Conservation (phyloP, 37 sponge, comb jelly and placozoan species). For the Ephydatia muelleri region DNA sequence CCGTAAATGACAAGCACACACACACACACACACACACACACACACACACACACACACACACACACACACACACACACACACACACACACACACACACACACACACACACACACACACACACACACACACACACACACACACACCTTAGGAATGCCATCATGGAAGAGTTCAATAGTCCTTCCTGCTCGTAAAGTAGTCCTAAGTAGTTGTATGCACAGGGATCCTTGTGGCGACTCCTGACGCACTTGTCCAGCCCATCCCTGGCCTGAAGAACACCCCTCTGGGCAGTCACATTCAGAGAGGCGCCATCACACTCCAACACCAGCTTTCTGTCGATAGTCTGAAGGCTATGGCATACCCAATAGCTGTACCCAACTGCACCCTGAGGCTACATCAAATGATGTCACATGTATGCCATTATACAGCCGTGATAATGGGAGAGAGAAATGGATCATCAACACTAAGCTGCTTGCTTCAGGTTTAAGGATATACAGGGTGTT, state of each 20-base stretch:
- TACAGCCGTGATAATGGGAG: too few relatives aligned
- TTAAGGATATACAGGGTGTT: too few relatives aligned
- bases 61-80: not conserved
- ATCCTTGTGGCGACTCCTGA: conserved; percentile 26
- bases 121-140: not conserved
- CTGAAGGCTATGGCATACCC: conserved; percentile 78
- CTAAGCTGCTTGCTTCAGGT: too few relatives aligned
- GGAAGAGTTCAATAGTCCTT: conserved; percentile 45
- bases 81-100: not conserved
- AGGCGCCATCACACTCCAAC: conserved; percentile 9
- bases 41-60: not conserved
- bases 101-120: conserved; percentile 4
- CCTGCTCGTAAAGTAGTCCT: conserved; percentile 75
- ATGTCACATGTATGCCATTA: not conserved
- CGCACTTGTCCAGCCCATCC: conserved; percentile 57
- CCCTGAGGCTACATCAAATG: conserved; percentile 57
- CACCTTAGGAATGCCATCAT: conserved; percentile 35
- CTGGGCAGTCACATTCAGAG: conserved; percentile 25
- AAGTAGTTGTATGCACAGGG: conserved; percentile 56
- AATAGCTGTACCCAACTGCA: conserved; percentile 62
- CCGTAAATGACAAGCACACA: too few relatives aligned
- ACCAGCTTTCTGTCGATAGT: conserved; percentile 19
- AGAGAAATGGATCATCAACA: not conserved
- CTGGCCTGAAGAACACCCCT: conserved; percentile 69
- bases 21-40: not conserved